Evolutionary conservation across 2,113 vertebrate species (phyloP).

Genomic region (Calyptomena viridis): DNA sequence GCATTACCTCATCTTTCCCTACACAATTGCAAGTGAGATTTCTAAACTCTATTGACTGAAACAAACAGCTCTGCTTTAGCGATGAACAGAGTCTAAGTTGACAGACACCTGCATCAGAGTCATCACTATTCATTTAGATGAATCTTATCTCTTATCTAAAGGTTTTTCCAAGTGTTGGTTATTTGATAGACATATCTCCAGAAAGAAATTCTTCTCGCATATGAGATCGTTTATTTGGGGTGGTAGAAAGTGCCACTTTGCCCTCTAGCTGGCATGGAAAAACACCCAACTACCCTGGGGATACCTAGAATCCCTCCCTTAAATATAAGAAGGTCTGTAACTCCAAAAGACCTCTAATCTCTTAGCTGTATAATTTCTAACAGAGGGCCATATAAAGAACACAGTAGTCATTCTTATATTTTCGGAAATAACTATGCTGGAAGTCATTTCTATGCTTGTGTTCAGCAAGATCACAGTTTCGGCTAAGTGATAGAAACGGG

Average conservation of each 20-base stretch:
- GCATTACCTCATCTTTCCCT: neutral
- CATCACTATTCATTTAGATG: fast-evolving
- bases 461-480: neutral
- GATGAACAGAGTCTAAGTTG: neutral
- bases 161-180: neutral
- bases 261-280: too few species aligned
- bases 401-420: neutral
- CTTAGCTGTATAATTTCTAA: neutral
- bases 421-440: neutral
- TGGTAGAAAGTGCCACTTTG: neutral
- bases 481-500: neutral
- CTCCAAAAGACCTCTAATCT: neutral
- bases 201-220: fast-evolving
- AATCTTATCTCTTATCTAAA: neutral
- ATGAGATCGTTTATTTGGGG: neutral
- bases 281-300: neutral
- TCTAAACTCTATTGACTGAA: neutral
- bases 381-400: neutral
- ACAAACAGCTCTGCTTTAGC: neutral
- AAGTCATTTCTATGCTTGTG: neutral
- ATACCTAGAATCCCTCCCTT: neutral
- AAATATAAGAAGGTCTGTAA: neutral
- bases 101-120: neutral
- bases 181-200: neutral
- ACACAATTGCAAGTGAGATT: neutral